Base-by-base conservation (phyloP, 2,888 invertebrate species). In the Lasioglossum pauxillum region DNA sequence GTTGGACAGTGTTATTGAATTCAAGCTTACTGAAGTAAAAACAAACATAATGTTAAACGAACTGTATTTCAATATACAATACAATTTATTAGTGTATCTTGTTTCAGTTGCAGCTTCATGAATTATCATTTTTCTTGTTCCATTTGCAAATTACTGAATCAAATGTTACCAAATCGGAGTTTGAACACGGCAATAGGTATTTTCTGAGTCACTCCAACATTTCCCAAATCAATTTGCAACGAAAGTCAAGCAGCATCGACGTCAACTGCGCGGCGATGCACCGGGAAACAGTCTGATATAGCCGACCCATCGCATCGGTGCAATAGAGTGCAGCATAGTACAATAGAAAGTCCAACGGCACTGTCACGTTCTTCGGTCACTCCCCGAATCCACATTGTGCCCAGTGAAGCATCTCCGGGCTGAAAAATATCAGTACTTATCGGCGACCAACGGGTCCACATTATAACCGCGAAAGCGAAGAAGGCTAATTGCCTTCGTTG, bases 381-480 rank as follows among this genome's bases (percentile, higher is more conserved):
- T 78, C 67, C 64, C 85, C 44, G 46, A 53, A 23, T 41, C 19
- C 35, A 44, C 16, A 60, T 71, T 38, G 46, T 41, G 64, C n/a
- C 49, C 71, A 57, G 12, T 41, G 80, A 69, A 69, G 75, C 85
- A 72, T 41, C 46, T 4, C 71, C 31, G 16, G n/a, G 35, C 16
- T n/a, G 57, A 4, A 67, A 67, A 80, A 76, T 67, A 60, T 85
- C 57, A 46, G 46, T 76, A 85, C 76, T 79, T 85, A 73, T 85
- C 72, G 60, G 35, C 35, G 35, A 23, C 19, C 49, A 85, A 75
- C 49, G 19, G 79, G 64, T 79, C 27, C 75, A 79, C 84, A 75
- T 71, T 41, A 46, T 44, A 49, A 74, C 46, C 84, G 80, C 38
- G 85, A 85, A 85, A 85, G 85, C 85, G 64, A 31, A n/a, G 27